Percentiles rank a stretch among this genome's conserved stretches.
Conservation (phyloP, 2,797 vertebrate species). For the Harpagifer antarcticus region DNA sequence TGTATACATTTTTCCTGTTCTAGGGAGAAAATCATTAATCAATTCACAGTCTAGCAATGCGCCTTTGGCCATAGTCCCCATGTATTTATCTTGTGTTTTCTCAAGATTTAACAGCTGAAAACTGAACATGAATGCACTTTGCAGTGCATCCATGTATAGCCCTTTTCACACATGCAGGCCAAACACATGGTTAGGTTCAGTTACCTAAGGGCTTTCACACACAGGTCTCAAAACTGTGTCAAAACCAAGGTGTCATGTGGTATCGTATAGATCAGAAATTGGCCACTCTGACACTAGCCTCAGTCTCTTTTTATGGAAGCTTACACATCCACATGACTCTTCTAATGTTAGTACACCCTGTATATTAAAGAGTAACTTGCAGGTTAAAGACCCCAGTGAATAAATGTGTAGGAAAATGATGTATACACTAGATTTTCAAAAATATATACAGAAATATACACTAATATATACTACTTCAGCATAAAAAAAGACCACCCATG, state of each 20-base stretch:
- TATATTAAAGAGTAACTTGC: background rate
- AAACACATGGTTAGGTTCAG: background rate
- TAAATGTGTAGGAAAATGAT: too few species aligned
- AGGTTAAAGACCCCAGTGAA: too few species aligned
- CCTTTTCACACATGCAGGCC: background rate
- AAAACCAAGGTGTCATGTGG: background rate
- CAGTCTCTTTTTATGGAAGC: slow-evolving; percentile 1
- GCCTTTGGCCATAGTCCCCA: slow-evolving; percentile 6
- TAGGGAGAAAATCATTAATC: slow-evolving; percentile 19
- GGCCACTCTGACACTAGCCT: background rate
- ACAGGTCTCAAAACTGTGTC: background rate
- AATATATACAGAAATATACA: too few species aligned
- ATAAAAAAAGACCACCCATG: too few species aligned
- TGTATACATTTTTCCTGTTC: background rate
- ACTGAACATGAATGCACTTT: slow-evolving; percentile 12
- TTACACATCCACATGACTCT: slow-evolving; percentile 41
- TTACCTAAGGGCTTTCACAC: background rate
- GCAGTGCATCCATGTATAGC: slow-evolving; percentile 4
- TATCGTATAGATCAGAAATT: slow-evolving; percentile 1
- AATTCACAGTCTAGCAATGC: slow-evolving; percentile 23
- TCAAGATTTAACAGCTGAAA: slow-evolving; percentile 20
- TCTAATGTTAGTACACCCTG: slow-evolving; percentile 1
- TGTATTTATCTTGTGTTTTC: slow-evolving; percentile 27
- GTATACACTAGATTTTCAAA: too few species aligned
- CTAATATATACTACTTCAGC: too few species aligned